Percentiles rank a stretch among this genome's conserved stretches.
Conservation (phyloP, 2,888 invertebrate species). For the Apamea crenata region DNA sequence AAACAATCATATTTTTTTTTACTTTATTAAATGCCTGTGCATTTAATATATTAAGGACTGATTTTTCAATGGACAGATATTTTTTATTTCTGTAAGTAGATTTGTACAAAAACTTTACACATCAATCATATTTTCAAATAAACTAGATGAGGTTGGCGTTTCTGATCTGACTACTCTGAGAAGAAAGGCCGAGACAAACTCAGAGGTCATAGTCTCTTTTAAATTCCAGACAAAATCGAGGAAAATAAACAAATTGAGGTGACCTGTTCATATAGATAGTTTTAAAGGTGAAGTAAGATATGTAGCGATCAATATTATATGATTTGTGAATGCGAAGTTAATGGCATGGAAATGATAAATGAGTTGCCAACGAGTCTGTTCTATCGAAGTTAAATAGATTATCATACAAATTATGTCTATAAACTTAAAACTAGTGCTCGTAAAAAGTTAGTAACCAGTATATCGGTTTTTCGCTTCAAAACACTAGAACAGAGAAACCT, state of each 20-base stretch:
- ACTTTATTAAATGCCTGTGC: too few relatives aligned
- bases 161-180: background rate
- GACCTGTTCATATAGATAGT: background rate
- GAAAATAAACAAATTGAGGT: background rate
- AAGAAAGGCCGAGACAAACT: background rate
- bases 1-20: too few relatives aligned
- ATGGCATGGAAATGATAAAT: background rate
- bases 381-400: background rate
- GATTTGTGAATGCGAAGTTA: background rate
- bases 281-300: background rate
- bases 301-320: background rate
- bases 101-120: background rate
- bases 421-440: background rate
- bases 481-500: constrained; percentile 5
- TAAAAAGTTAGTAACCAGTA: background rate
- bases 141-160: background rate
- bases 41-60: too few relatives aligned
- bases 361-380: background rate
- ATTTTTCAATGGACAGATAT: too few relatives aligned
- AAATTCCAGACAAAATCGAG: background rate
- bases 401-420: background rate
- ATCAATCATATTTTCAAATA: background rate
- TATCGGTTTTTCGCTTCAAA: background rate
- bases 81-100: background rate
- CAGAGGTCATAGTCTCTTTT: too few relatives aligned